These are phyloP conservation scores for Reinhardtius hippoglossoides DNA, from an alignment of 2,113 vertebrate species.

Conservation along the genomic window DNA sequence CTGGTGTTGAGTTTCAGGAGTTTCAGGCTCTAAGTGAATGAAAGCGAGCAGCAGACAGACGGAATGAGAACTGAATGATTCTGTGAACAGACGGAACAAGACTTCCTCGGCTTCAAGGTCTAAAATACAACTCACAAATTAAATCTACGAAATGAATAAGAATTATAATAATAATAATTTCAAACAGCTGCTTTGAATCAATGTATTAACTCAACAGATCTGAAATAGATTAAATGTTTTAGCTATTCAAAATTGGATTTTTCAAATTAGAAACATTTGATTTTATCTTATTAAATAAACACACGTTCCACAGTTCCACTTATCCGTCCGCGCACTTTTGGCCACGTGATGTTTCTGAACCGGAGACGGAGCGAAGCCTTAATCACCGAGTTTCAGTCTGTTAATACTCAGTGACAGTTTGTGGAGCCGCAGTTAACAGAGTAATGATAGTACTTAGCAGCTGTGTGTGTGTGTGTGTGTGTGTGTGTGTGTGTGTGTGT, in stretches of 20 bases:
- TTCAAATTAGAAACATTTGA: no score
- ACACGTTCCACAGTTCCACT: not conserved
- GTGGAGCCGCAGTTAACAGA: slow-evolving; percentile 35
- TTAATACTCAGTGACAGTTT: slow-evolving; percentile 33
- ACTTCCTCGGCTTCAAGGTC: not conserved
- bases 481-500: slow-evolving; percentile 28
- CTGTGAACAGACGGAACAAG: slow-evolving; percentile 45
- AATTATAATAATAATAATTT: no score
- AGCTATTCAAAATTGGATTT: no score
- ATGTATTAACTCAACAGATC: no score
- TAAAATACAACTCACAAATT: not conserved
- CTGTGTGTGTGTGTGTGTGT: slow-evolving; percentile 38
- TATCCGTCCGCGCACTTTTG: slow-evolving; percentile 2
- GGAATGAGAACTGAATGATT: slow-evolving; percentile 65
- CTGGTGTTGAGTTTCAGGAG: slow-evolving; percentile 46
- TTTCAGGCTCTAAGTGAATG: slow-evolving; percentile 46
- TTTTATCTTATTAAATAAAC: no score
- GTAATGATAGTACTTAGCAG: slow-evolving; percentile 52
- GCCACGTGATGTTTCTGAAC: not conserved
- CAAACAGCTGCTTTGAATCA: no score
- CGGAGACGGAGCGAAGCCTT: not conserved
- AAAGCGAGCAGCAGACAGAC: slow-evolving; percentile 62
- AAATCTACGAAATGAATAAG: not conserved
- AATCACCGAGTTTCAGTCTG: slow-evolving; percentile 24
- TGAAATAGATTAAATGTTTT: no score